Conservation (phyloP, 2,113 vertebrate species). For the Brachypteracias leptosomus region DNA sequence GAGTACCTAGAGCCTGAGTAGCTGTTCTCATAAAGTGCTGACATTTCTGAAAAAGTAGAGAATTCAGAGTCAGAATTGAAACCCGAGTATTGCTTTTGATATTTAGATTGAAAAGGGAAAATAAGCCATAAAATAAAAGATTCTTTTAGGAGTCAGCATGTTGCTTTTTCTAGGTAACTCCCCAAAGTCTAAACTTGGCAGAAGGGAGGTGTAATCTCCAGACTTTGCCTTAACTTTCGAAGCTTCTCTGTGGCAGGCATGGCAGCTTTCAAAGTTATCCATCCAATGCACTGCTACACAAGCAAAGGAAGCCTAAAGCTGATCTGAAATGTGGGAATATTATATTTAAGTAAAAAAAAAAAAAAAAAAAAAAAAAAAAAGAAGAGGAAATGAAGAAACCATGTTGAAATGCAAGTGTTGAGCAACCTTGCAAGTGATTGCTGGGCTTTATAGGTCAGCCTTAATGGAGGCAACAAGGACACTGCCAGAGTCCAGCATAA, state of each 20-base stretch:
- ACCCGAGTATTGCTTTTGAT: neutral
- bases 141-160: neutral
- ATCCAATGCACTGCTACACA: neutral
- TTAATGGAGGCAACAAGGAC: neutral
- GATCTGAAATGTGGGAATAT: neutral
- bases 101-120: neutral
- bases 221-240: neutral
- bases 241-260: neutral
- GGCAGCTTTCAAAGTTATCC: neutral
- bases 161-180: neutral
- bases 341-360: rapidly evolving
- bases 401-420: neutral
- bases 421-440: neutral
- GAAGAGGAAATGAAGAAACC: neutral
- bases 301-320: neutral
- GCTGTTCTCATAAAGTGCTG: neutral
- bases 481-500: neutral
- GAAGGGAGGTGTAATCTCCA: neutral
- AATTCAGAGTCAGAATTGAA: neutral
- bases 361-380: neutral
- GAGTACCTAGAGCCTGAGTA: no score
- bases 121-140: neutral
- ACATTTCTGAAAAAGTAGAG: neutral
- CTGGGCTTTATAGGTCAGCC: neutral
- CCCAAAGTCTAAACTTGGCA: neutral